Conservation (phyloP, 64 coral and sea anemone species). For the Catalaphyllia jardinei region DNA sequence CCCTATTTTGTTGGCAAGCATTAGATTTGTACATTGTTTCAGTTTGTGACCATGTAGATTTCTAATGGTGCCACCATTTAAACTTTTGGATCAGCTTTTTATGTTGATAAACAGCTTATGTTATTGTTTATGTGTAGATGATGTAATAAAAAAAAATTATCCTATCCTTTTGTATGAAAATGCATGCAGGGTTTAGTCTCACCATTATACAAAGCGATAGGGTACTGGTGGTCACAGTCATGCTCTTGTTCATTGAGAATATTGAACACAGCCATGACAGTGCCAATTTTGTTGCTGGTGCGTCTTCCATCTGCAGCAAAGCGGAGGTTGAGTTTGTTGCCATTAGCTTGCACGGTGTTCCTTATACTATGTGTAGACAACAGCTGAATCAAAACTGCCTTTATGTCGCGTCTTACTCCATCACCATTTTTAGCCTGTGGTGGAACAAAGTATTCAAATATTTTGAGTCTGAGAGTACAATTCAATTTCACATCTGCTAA, state of each 20-base stretch:
- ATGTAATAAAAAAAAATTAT: no score
- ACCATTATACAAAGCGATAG: background rate
- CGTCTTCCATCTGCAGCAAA: constrained; percentile 23
- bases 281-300: constrained; percentile 9
- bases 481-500: no score
- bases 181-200: no score
- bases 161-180: no score
- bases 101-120: no score
- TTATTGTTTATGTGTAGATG: no score
- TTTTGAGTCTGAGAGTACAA: background rate
- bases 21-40: no score
- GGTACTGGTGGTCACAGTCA: background rate
- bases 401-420: background rate
- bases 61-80: no score
- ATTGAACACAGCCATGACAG: constrained; percentile 51
- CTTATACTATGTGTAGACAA: background rate
- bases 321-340: background rate
- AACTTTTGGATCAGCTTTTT: no score
- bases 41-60: no score
- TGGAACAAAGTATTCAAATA: no score
- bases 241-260: constrained; percentile 11
- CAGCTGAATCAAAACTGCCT: background rate
- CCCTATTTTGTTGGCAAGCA: no score
- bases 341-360: background rate
- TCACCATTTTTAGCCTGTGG: constrained; percentile 16